Evolutionary conservation across 2,797 vertebrate species (phyloP), one percentile per base, ranked within the genome.

Genomic region (Eutrigla gurnardus): DNA sequence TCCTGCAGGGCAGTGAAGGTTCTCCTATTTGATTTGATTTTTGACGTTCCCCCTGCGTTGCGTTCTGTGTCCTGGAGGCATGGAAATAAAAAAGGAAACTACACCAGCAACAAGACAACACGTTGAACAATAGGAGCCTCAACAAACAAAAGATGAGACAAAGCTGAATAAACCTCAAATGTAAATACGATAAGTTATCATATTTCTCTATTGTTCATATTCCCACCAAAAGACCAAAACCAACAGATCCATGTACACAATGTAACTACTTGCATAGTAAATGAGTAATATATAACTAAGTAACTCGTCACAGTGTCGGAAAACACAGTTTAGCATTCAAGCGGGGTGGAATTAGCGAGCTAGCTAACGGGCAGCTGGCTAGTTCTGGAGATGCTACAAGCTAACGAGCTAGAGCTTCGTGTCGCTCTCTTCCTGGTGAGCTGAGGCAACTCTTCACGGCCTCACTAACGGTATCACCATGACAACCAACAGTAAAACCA

Each of bases 1-100:
- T 80, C 83, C 87, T 78, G 80, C 86, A 65, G 85, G 85, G 70
- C 71, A 55, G 47, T 35, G 50, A 70, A 73, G 55, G 60, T 52
- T 75, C 66, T 76, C 35, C 25, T 25, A 25, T 25, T 50, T 14
- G 14, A 5, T 36, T 53, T 43, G 45, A 54, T 5, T 60, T 49
- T 66, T 39, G 60, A 46, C 60, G 32, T 6, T 75, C 36, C 18
- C 59, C 39, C 58, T 36, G 43, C 50, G 46, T 6, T 57, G 57
- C 59, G 0, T 37, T 69, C 35, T 69, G 46, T 74, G 68, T 55
- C 74, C 61, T 7, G n/a, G 53, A 86, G 74, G 59, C 12, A 2
- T 75, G 53, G 15, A 73, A 74, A 60, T 43, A 67, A 73, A 66
- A 63, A 47, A 47, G 32, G 36, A 68, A 71, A 46, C 25, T 57